phyloP scores from a whole-genome alignment of 2,113 vertebrate genomes.

The Sminthopsis crassicaudata region DNA sequence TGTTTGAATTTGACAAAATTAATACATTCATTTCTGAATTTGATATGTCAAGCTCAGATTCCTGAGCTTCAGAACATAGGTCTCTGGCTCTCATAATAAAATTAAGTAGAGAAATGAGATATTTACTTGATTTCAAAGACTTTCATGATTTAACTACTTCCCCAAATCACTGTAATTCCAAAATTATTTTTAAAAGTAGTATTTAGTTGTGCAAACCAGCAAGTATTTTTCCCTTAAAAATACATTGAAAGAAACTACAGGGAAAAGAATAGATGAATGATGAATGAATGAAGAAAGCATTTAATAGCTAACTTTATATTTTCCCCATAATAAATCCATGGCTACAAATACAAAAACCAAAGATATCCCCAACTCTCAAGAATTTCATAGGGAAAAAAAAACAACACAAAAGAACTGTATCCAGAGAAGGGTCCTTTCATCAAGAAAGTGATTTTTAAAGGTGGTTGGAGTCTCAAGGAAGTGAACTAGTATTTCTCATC shows the following conservation, averaged over 20 bases:
- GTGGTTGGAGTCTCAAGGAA: background rate
- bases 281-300: background rate
- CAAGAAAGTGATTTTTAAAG: background rate
- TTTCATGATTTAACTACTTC: background rate
- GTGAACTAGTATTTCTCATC: background rate
- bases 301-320: background rate
- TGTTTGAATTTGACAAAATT: background rate
- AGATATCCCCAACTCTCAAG: background rate
- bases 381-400: background rate
- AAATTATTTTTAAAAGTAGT: background rate
- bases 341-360: background rate
- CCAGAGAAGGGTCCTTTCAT: background rate
- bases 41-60: background rate
- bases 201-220: background rate
- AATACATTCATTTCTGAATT: background rate
- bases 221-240: background rate
- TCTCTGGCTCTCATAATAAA: fast-evolving
- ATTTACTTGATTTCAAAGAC: background rate
- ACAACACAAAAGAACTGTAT: background rate
- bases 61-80: fast-evolving
- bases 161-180: background rate
- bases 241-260: background rate
- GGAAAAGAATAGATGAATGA: background rate
- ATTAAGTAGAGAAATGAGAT: background rate
- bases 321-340: background rate